Base-by-base conservation (phyloP, 2,797 vertebrate genomes). In the Malurus splendens region DNA sequence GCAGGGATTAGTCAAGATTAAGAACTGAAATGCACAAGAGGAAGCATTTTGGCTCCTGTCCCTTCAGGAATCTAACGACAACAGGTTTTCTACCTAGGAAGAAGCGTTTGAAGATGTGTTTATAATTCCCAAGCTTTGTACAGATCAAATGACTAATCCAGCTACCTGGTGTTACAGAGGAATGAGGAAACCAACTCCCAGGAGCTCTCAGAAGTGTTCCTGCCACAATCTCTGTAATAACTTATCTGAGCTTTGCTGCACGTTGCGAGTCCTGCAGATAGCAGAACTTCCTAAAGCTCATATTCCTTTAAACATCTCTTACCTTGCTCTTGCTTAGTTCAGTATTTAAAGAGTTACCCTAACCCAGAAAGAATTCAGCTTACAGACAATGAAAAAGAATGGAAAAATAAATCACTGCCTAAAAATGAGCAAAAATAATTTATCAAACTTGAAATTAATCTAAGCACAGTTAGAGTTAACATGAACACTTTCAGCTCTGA, bases 151-250 rank as follows among this genome's bases (percentile, higher is more conserved):
- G 91, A 93, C 82, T 94, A 95, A 93, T 81, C 62, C 82, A 95
- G 92, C 94, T 92, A 94, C 89, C 93, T 95, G 87, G 90, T 78
- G 93, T 89, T 94, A 93, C 68, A 86, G 73, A 92, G 64, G 93
- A 93, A 94, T 75, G 64, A 95, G 93, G 90, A 95, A 93, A 81
- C 87, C 88, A 94, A 92, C 90, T 92, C 93, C 93, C 92, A 95
- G 87, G 76, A 94, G 89, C 61, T 86, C 88, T 91, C 76, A 89
- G 71, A 91, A 87, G 25, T 41, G 59, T 90, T 91, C 79, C 77
- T 87, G 85, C 45, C 56, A 87, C 2, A 0, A 62, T 41, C 79
- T 81, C 82, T 81, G 55, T 38, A 81, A 75, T 56, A 59, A 82
- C 67, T 93, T 62, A 65, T 75, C 41, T 72, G 62, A 71, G 45